Evolutionary conservation across 2,888 invertebrate genomes (phyloP), one percentile per base, ranked within the genome.

Genomic region (Elmis aenea): DNA sequence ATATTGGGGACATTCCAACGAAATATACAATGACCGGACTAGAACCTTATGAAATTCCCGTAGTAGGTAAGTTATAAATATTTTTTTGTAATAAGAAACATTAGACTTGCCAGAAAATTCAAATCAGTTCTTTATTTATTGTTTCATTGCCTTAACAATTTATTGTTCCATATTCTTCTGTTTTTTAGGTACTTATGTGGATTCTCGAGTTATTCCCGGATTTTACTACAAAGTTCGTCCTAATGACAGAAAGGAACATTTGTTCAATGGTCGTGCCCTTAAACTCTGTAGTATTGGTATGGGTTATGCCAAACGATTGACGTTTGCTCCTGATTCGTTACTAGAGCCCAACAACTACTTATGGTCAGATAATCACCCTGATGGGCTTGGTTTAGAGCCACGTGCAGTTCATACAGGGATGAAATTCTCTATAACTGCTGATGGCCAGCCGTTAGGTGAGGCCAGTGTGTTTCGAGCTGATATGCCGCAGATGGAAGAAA

Each of bases 331-430:
- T 0, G 77, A 81, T 46, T 73, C 74, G 2, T 63, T 75, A 11
- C 69, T 77, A 33, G 64, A 68, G 9, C 76, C 78, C 2, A 72
- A 79, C 48, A 82, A 83, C 63, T 83, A 77, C 61, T 79, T 86
- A 66, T 85, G 85, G 84, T 84, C 84, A 13, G 85, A 86, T 64
- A 83, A 79, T 22, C 79, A 81, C 50, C 77, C 82, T 3, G 81
- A 82, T 54, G 85, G 85, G 20, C 68, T 80, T 39, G 85, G 83
- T 29, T 70, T 82, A 58, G 81, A 82, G 59, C 72, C 80, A 2
- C 72, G 80, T 26, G 83, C 81, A 4, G 74, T 83, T 18, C 73
- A 75, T 44, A 76, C 76, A 20, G 79, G 79, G 16, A 80, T 81
- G 79, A 75, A 74, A 53, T 82, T 83, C 63, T 60, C 70, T 8